Conservation (phyloP, 2,888 invertebrate species). For the Arenicola marina region DNA sequence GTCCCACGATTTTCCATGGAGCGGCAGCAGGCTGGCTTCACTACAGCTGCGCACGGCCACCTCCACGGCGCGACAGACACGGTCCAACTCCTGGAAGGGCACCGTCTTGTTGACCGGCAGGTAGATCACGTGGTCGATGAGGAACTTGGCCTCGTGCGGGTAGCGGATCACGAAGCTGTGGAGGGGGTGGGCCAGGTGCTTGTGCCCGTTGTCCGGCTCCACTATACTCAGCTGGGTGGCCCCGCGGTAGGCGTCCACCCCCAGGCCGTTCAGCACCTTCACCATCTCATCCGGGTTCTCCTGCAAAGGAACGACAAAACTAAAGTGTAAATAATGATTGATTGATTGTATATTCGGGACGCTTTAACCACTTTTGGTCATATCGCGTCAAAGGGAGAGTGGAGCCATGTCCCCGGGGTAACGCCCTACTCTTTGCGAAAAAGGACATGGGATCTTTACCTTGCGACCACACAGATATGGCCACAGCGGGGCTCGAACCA, state of each 20-base stretch:
- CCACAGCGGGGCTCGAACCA: too few relatives aligned
- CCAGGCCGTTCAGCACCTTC: conserved; percentile 46
- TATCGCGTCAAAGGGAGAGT: too few relatives aligned
- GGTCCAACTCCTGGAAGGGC: conserved; percentile 54
- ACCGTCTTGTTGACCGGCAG: conserved; percentile 59
- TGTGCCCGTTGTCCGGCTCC: conserved; percentile 41
- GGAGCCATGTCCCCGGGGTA: too few relatives aligned
- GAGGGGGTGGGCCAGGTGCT: conserved; percentile 17
- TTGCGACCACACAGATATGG: too few relatives aligned
- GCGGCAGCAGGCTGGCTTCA: too few relatives aligned
- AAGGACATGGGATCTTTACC: too few relatives aligned
- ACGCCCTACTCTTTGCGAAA: too few relatives aligned
- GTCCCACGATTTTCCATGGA: too few relatives aligned
- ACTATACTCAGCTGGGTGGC: conserved; percentile 59
- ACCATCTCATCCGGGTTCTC: conserved; percentile 54
- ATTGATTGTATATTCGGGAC: too few relatives aligned
- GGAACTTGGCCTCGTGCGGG: conserved; percentile 56
- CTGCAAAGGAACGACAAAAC: conserved; percentile 31
- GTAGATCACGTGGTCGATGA: conserved; percentile 60
- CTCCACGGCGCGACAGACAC: conserved; percentile 41
- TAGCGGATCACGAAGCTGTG: conserved; percentile 32
- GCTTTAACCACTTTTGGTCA: too few relatives aligned
- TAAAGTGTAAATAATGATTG: too few relatives aligned
- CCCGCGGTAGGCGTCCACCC: conserved; percentile 59
- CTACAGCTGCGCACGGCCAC: conserved; percentile 22